phyloP scores from a whole-genome alignment of 2,888 invertebrate species.

The Oegoconia quadripuncta region DNA sequence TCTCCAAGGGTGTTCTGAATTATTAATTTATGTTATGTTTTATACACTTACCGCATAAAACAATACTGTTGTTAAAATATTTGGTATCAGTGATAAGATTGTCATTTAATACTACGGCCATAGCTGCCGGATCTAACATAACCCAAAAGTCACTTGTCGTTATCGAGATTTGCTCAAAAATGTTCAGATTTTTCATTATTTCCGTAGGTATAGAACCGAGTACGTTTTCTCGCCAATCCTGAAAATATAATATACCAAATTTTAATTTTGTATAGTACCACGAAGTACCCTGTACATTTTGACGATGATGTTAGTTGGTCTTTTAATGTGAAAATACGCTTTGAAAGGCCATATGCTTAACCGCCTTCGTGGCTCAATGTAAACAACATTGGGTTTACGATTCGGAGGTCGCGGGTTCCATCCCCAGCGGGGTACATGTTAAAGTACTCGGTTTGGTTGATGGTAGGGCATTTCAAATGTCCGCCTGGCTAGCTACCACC shows the following conservation, averaged over 20 bases:
- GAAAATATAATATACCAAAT: slow-evolving; percentile 13
- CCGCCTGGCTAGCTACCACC: too few species aligned
- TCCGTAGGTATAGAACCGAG: slow-evolving; percentile 50
- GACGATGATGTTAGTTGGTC: too few species aligned
- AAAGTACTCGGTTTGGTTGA: too few species aligned
- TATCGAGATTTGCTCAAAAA: slow-evolving; percentile 44
- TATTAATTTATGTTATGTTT: too few species aligned
- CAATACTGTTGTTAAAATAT: slow-evolving; percentile 53
- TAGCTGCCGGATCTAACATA: slow-evolving; percentile 51
- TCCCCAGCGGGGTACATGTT: too few species aligned
- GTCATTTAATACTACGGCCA: slow-evolving; percentile 42
- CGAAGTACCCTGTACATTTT: too few species aligned
- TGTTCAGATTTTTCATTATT: slow-evolving; percentile 50
- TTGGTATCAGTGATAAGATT: slow-evolving; percentile 50
- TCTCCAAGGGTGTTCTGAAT: neutral
- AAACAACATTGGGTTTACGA: too few species aligned
- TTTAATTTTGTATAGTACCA: neutral
- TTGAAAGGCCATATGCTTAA: too few species aligned
- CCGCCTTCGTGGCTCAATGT: too few species aligned
- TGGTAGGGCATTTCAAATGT: too few species aligned
- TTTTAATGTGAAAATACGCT: too few species aligned
- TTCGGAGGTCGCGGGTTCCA: too few species aligned
- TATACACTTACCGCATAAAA: slow-evolving; percentile 44
- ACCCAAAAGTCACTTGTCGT: slow-evolving; percentile 35
- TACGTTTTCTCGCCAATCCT: slow-evolving; percentile 53